phyloP scores from a whole-genome alignment of 2,888 invertebrate genomes.

The Molorchus minor region DNA sequence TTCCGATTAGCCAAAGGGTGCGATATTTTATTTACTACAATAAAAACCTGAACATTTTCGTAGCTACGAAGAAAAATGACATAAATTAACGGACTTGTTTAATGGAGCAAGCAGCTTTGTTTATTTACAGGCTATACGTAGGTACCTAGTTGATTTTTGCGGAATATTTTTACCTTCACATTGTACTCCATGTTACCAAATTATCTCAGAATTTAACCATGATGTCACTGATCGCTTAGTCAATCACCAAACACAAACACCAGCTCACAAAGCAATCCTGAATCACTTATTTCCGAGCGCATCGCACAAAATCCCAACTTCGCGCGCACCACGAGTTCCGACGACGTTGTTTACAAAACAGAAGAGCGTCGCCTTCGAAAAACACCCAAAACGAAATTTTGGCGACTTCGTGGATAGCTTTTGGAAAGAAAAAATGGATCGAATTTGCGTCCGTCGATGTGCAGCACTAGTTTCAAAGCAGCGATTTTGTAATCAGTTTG shows the following conservation, averaged over 20 bases:
- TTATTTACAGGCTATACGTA: neutral
- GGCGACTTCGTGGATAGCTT: neutral
- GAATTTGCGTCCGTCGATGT: too few species aligned
- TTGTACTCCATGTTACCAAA: slow-evolving; percentile 27
- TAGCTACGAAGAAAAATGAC: too few species aligned
- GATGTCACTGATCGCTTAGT: slow-evolving; percentile 6
- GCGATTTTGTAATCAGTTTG: neutral
- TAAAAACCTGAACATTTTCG: too few species aligned
- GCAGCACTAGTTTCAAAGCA: neutral
- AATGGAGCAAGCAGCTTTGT: too few species aligned
- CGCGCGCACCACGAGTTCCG: slow-evolving; percentile 16
- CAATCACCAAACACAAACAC: neutral
- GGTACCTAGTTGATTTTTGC: neutral
- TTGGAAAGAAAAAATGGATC: too few species aligned
- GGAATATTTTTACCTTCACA: slow-evolving; percentile 11
- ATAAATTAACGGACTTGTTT: too few species aligned
- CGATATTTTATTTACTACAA: too few species aligned
- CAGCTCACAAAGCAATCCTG: neutral
- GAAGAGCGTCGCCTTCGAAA: neutral
- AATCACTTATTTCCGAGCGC: slow-evolving; percentile 12
- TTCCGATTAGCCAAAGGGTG: too few species aligned
- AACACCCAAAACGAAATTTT: neutral
- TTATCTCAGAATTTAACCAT: slow-evolving; percentile 17
- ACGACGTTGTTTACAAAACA: neutral
- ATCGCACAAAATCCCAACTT: neutral